A percentile compares a stretch with the other conserved stretches of the same genome.
These are phyloP conservation scores for Elysia chlorotica DNA, from an alignment of 1,140 invertebrate genomes.

Conservation along the genomic window DNA sequence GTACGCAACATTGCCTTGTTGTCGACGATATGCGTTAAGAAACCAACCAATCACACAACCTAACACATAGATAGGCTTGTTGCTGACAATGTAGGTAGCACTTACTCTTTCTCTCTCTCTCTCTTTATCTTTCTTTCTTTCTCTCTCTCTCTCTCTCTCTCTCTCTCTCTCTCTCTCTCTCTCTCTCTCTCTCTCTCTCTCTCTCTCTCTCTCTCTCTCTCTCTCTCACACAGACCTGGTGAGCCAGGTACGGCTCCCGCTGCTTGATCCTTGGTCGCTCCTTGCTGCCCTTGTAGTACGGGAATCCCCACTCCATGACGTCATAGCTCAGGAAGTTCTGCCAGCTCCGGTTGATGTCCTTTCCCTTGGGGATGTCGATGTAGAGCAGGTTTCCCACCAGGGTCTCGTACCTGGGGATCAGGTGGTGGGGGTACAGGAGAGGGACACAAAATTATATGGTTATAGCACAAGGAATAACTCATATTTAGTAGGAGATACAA, in stretches of 20 bases:
- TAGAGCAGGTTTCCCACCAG: conserved; percentile 11
- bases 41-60: no score
- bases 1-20: no score
- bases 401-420: conserved; percentile 11
- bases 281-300: conserved; percentile 4
- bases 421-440: neutral
- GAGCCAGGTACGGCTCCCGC: conserved; percentile 13
- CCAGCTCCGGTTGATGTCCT: conserved; percentile 12
- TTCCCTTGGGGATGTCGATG: conserved; percentile 4
- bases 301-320: conserved; percentile 14
- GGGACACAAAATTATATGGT: neutral
- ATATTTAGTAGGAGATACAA: neutral
- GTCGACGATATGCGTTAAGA: no score
- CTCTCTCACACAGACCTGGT: conserved; percentile 6
- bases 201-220: no score
- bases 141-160: no score
- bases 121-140: no score
- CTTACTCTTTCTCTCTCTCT: no score
- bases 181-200: no score
- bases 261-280: conserved; percentile 7
- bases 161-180: no score
- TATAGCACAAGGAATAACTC: neutral
- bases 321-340: conserved; percentile 10
- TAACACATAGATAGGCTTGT: no score
- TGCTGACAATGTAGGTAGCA: no score